Conservation (phyloP, 2,888 invertebrate genomes). For the Temnothorax unifasciatus region DNA sequence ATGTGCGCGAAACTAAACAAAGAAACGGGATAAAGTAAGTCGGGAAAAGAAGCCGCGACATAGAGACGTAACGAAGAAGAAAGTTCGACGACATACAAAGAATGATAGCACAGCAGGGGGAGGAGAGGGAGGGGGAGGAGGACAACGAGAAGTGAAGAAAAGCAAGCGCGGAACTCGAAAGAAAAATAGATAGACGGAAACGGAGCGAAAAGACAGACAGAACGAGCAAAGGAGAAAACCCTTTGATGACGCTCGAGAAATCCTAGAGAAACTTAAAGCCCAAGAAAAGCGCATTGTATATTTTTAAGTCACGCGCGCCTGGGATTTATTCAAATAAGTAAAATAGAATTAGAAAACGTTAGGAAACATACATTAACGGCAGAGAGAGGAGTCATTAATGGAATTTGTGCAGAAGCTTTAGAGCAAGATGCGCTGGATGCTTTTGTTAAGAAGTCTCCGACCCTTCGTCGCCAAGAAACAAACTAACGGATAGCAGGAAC, state of each 20-base stretch:
- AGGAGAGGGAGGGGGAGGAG: neutral
- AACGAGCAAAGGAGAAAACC: slow-evolving; percentile 20
- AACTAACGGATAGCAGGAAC: neutral
- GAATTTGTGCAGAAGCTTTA: neutral
- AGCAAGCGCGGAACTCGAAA: slow-evolving; percentile 42
- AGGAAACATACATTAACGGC: neutral
- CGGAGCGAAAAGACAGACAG: slow-evolving; percentile 29
- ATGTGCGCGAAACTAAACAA: slow-evolving; percentile 32
- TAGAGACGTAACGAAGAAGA: slow-evolving; percentile 41
- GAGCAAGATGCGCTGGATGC: too few species aligned
- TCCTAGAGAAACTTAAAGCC: slow-evolving; percentile 19
- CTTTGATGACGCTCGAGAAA: slow-evolving; percentile 46
- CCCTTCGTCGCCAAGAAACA: neutral
- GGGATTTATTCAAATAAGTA: neutral
- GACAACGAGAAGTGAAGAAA: slow-evolving; percentile 41
- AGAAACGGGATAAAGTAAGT: slow-evolving; percentile 32
- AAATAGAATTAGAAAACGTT: neutral
- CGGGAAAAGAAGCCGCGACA: slow-evolving; percentile 23
- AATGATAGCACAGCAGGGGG: neutral
- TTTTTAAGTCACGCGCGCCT: neutral
- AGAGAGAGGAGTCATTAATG: neutral
- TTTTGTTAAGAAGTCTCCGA: slow-evolving; percentile 3
- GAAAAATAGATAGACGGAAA: slow-evolving; percentile 54
- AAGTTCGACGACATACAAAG: slow-evolving; percentile 39
- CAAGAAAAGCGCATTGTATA: slow-evolving; percentile 21